Base-by-base conservation (phyloP, 2,113 vertebrate species). In the Rhinolophus ferrumequinum region DNA sequence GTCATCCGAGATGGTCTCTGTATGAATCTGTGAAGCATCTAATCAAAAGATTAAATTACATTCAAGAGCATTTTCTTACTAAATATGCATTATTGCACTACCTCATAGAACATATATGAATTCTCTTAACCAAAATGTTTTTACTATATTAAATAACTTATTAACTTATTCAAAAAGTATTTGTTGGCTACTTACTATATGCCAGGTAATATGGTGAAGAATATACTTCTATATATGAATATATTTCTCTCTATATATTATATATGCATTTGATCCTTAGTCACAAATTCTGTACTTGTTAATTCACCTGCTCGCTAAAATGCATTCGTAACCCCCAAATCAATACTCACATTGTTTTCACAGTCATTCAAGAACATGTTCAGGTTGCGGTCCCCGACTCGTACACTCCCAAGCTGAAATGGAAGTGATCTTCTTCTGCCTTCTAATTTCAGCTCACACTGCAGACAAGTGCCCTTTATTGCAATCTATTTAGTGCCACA, bases 31-130 rank as follows among this genome's bases (percentile, higher is more conserved):
- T 72, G 76, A 95, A 41, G n/a, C 38, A 66, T 5, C 22, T 67
- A 50, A 83, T 84, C 66, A 84, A 52, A 95, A 77, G 28, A 76
- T 80, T 85, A 84, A 96, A 90, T 84, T 92, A 77, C 22, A 8
- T 81, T 92, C 73, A 50, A 13, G 56, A 70, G 30, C 30, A 85
- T 70, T 93, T 91, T 67, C 64, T 72, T 92, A 50, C 52, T 80
- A 50, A 87, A 60, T 88, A 62, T 28, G 38, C 11, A 13, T 54
- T 80, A 77, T 9, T 88, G 8, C 33, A 38, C 41, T 87, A 77
- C 14, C 4, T 85, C 35, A 26, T 35, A 35, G 60, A 15, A 67
- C 14, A 66, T 26, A 60, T 56, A 38, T 41, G 19, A 50, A 67
- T 70, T 89, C 16, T 82, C 75, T 66, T 69, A 76, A 77, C 47